Evolutionary conservation across 2,888 invertebrate species (phyloP).

Genomic region (Diplolepis rosae): DNA sequence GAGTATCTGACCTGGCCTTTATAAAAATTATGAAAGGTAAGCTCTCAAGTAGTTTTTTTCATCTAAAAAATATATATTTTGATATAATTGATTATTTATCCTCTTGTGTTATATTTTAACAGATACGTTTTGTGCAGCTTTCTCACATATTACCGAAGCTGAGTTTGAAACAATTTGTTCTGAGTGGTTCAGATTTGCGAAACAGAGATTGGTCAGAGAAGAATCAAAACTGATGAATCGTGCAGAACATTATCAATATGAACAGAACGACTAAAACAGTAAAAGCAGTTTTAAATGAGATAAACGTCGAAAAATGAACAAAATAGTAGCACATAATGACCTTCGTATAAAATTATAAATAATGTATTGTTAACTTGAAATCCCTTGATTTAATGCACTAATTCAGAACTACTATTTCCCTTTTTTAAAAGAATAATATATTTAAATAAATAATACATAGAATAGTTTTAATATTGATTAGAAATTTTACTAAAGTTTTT

Average conservation of each 20-base stretch:
- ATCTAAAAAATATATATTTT: background rate
- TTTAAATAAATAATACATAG: background rate
- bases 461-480: too few relatives aligned
- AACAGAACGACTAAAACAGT: background rate
- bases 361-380: too few relatives aligned
- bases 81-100: background rate
- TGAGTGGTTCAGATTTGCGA: conserved; percentile 28
- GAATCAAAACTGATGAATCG: background rate
- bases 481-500: too few relatives aligned
- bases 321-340: too few relatives aligned
- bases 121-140: background rate
- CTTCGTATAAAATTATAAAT: too few relatives aligned
- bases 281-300: background rate
- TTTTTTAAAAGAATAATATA: background rate
- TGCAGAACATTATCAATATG: background rate
- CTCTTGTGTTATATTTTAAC: background rate
- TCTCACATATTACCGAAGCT: background rate
- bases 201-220: background rate
- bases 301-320: background rate
- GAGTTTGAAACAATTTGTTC: conserved; percentile 7
- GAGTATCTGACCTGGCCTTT: conserved; percentile 14
- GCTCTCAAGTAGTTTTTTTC: background rate
- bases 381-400: background rate
- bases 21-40: conserved; percentile 27
- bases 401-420: background rate